Evolutionary conservation across 1,140 invertebrate species (phyloP), one percentile per base, ranked within the genome.

Genomic region (Drosophila orosa): DNA sequence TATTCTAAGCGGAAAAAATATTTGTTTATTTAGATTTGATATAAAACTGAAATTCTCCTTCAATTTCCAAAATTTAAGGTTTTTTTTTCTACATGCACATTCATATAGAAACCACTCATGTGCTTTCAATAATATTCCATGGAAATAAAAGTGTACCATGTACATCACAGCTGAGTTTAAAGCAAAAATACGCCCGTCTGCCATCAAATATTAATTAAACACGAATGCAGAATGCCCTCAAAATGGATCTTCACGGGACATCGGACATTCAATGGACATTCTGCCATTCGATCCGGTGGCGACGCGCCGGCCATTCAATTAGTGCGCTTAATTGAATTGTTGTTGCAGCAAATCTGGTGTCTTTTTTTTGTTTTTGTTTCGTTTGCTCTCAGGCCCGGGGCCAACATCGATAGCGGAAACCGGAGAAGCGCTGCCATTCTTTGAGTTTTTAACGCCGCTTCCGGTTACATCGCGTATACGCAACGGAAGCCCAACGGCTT

Each of bases 251-350:
- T 47, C 24, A 58, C 24, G 54, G 56, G 9, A 33, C 55, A 42
- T 40, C 40, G 19, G 24, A n/a, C 33, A 62, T 57, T 61, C 60
- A 37, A 48, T 77, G 56, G 60, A 66, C 44, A 66, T n/a, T 54
- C 45, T 22, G 78, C 25, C 67, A 86, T 75, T 63, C 71, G 75
- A 78, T 54, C 37, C 55, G 40, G 24, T 42, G 29, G 22, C 83
- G 63, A 74, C 45, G 68, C 60, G 63, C 33, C 76, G 47, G 66
- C 67, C 81, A 86, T 89, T 91, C 89, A 91, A 91, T 91, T 91
- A 91, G 89, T 91, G 52, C 63, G 84, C 78, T 91, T 91, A 91
- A 91, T 91, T 91, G 78, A 91, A 85, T 90, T 90, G 81, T 90
- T 90, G 75, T 90, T 82, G 74, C 77, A 72, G 84, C 77, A 89